Percentiles rank a stretch among this genome's conserved stretches.
These are phyloP conservation scores for Halocynthia roretzi DNA, from an alignment of 23 tunicate species.

Conservation along the genomic window DNA sequence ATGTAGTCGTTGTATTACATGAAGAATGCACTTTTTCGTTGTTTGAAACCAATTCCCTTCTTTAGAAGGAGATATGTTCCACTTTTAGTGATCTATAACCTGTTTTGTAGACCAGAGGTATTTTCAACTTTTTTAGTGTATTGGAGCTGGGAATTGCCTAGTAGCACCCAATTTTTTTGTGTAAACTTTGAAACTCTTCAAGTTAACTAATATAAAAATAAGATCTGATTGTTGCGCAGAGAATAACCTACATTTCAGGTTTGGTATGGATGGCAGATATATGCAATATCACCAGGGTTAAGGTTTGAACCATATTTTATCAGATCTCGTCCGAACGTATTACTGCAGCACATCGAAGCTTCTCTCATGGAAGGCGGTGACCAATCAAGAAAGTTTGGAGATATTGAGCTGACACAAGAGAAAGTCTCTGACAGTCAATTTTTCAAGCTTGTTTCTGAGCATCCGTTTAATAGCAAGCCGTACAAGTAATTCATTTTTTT, in stretches of 20 bases:
- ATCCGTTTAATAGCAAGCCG: conserved; percentile 1
- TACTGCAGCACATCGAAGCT: conserved; percentile 61
- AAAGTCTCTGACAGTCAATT: not conserved
- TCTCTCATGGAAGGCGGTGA: conserved; percentile 10
- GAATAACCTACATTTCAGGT: too few species aligned
- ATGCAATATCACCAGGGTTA: too few species aligned
- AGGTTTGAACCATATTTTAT: not conserved
- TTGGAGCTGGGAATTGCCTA: too few species aligned
- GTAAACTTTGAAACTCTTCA: too few species aligned
- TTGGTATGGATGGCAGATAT: too few species aligned
- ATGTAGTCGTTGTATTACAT: not conserved
- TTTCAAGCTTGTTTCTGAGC: not conserved
- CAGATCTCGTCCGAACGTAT: conserved; percentile 75
- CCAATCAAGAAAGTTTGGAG: not conserved
- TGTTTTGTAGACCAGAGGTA: not conserved
- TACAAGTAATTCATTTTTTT: not conserved
- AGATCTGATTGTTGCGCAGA: too few species aligned
- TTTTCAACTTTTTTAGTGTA: too few species aligned
- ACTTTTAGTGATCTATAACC: not conserved
- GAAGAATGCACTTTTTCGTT: not conserved
- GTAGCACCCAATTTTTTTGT: too few species aligned
- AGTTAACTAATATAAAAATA: too few species aligned
- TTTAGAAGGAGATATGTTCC: not conserved
- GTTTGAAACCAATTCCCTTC: not conserved
- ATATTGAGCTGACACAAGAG: not conserved